Base-by-base conservation (phyloP, 2,797 vertebrate species). In the Catharus ustulatus region DNA sequence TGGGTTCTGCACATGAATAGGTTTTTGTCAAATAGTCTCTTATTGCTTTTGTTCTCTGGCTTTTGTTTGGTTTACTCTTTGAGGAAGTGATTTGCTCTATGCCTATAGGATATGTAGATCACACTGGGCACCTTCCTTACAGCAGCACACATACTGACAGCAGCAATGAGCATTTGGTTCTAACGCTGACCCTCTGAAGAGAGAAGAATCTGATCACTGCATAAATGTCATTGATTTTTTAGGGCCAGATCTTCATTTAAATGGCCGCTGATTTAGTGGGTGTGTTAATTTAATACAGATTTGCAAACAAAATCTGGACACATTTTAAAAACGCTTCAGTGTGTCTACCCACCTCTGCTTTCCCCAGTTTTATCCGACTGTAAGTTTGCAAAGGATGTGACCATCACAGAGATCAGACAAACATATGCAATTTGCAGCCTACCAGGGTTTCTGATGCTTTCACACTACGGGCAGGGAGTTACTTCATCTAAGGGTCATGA, bases 51-150 rank as follows among this genome's bases (percentile, higher is more conserved):
- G 61, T 91, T 94, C 64, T 91, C 55, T 10, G 1, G 74, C 91
- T 93, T 94, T 95, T 92, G 29, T 89, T 94, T 90, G 64, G 40
- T 73, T 90, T 93, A 27, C 45, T 92, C 81, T 74, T n/a, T 34
- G 81, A 81, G 58, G 75, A 94, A 83, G 67, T 76, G 3, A 63
- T 85, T 83, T 91, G 48, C 84, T 77, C 42, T 71, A 5, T 86
- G 63, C 38, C 73, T 79, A 2, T 49, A 42, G 57, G 71, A 81
- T 71, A 45, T 2, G 16, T 51, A 75, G 79, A 52, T 89, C 67
- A 66, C 34, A 36, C 61, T 8, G 46, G 76, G 51, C 54, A 32
- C 66, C 64, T 86, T 89, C 46, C 61, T 81, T 52, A 43, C 48
- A 77, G 49, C 88, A 52, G 38, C 52, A 51, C 26, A 8, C 2